Base-by-base conservation (phyloP, 1,140 invertebrate genomes). In the Asobara japonica region DNA sequence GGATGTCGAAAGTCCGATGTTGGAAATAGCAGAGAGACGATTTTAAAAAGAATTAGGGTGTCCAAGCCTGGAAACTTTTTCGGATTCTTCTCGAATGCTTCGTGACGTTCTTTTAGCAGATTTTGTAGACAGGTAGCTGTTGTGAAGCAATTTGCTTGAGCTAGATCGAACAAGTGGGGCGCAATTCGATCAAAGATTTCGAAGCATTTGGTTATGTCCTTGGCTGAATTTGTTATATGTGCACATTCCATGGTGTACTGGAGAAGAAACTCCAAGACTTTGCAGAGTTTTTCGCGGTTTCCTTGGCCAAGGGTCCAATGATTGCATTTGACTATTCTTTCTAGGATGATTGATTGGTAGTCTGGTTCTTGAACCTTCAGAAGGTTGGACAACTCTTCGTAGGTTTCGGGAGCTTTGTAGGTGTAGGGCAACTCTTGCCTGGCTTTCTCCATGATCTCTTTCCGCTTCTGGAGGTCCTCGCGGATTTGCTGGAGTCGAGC, bases 1-100 rank as follows among this genome's bases (percentile, higher is more conserved):
- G 91, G 91, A 89, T 98, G 96, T 29, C 91, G 88, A 80, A 95
- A 96, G 87, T 98, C 96, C 0, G 96, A 97, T 0, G 95, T 93
- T 13, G 96, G 93, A 84, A 94, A 98, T 31, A 97, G 79, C 13
- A 94, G 82, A 13, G 91, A 90, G 18, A 94, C 89, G 30, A 95
- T 76, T 88, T 95, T 95, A 33, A 97, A 92, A 78, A 96, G 91
- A 75, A 97, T 84, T 25, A 97, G 79, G 0, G 92, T 92, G 78
- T 96, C 92, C 30, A 95, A 82, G 60, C 86, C 84, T 2, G 95
- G 94, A 83, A 91, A 93, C 62, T 80, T 88, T 80, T 91, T 92
- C 6, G 83, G 86, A 74, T 89, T 90, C 62, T 89, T 89, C 71
- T 89, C 88, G 82, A 91, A 96, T 25, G 89, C 86, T 0, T 90